Percentiles rank a stretch among this genome's conserved stretches.
Evolutionary conservation across 2,888 invertebrate species (phyloP).

Genomic region (Plemyria rubiginata): DNA sequence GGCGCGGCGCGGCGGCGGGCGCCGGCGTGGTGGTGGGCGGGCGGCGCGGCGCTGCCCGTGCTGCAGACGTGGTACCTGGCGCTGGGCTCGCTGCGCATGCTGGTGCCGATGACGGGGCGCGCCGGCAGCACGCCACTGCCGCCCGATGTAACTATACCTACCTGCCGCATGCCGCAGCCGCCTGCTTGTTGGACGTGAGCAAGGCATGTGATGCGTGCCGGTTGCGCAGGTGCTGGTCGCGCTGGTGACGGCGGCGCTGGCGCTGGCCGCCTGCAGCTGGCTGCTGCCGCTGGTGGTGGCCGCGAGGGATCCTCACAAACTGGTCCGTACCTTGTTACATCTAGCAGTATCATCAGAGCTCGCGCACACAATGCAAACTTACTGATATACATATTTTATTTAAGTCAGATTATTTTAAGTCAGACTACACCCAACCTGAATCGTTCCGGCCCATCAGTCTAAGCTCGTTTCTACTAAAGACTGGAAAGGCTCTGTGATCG

Average conservation of each 20-base stretch:
- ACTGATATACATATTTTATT: no score
- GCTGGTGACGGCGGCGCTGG: slow-evolving; percentile 63
- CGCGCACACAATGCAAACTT: no score
- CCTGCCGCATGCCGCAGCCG: no score
- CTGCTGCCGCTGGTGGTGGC: slow-evolving; percentile 62
- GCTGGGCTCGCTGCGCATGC: slow-evolving; percentile 88
- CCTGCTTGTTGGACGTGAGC: no score
- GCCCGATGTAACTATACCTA: slow-evolving; percentile 84
- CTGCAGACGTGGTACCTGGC: slow-evolving; percentile 89
- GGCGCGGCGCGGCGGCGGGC: slow-evolving; percentile 77
- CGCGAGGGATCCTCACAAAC: slow-evolving; percentile 43
- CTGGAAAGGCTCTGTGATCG: no score
- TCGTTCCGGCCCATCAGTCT: no score
- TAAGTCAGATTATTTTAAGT: no score
- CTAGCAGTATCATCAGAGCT: no score
- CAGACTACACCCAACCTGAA: no score
- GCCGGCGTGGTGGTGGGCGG: slow-evolving; percentile 85
- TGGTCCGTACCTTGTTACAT: neutral
- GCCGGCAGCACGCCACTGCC: slow-evolving; percentile 87
- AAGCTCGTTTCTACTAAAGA: no score
- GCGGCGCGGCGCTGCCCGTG: slow-evolving; percentile 79
- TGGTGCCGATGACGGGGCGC: slow-evolving; percentile 93
- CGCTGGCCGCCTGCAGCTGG: slow-evolving; percentile 69
- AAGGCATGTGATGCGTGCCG: no score
- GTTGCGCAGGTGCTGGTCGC: slow-evolving; percentile 61